Base-by-base conservation (phyloP, 2,888 invertebrate species). In the Ctenicera cuprea region DNA sequence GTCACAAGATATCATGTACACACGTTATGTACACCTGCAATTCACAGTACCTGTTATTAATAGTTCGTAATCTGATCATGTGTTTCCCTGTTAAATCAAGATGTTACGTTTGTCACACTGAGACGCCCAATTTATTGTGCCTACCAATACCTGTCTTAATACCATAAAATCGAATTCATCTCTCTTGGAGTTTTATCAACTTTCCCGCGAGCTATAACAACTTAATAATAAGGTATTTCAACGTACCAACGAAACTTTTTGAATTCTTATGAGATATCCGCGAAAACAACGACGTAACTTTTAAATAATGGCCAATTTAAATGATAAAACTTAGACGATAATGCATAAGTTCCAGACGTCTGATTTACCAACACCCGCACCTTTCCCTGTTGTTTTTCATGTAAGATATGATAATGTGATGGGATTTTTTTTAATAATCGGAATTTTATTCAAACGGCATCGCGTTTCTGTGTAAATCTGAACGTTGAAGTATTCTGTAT, bases 301-400 rank as follows among this genome's bases (percentile, higher is more conserved):
- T 59, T 38, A 45, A 54, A 59, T 67, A 57, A 67, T 67, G 67
- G 67, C 26, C 59, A 59, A 67, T 67, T 67, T 67, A 67, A 43
- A 67, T 57, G 67, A 67, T 67, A 57, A 67, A 67, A 59, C 59
- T 26, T 66, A 38, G 52, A 52, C 33, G 65, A 66, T 66, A 66
- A 66, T 57, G 57, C 45, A n/a, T 11, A 30, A 57, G 59, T 57
- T 67, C 38, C 38, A n/a, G 37, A 54, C 22, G 57, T 57, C 43
- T 43, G 59, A 67, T 43, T 67, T 59, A 67, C 20, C 57, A 57
- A 20, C 59, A 59, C 26, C 54, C 57, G 54, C 45, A 59, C 43
- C 30, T 54, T 67, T 67, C 41, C 67, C 57, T 22, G 43, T 43
- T 67, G 57, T 52, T 66, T n/a, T 66, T 30, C 54, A 54, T 54